Conservation (phyloP, 2,113 vertebrate genomes). For the Hemiscyllium ocellatum region DNA sequence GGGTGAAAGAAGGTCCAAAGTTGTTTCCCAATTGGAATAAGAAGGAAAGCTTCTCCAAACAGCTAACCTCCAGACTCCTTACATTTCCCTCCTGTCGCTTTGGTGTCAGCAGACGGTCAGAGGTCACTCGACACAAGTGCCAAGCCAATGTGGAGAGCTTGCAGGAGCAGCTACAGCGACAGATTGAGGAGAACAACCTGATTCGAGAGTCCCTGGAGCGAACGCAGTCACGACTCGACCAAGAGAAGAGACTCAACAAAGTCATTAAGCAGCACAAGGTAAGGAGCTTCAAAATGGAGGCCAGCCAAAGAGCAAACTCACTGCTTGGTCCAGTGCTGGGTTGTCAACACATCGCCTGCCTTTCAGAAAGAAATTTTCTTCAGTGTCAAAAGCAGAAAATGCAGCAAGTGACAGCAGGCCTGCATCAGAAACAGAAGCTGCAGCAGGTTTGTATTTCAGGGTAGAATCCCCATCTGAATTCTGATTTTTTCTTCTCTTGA, state of each 20-base stretch:
- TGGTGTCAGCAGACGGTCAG: slow-evolving; percentile 49
- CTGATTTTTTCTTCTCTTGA: background rate
- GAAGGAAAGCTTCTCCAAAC: background rate
- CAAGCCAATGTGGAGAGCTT: slow-evolving; percentile 52
- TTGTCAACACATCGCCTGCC: background rate
- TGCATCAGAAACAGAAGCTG: background rate
- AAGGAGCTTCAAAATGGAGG: background rate
- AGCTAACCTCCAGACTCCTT: background rate
- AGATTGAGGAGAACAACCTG: slow-evolving; percentile 57
- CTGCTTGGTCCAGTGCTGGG: too few relatives aligned
- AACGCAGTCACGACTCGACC: slow-evolving; percentile 49
- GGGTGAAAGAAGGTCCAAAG: background rate
- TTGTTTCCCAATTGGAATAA: too few relatives aligned
- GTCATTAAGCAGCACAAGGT: slow-evolving; percentile 51
- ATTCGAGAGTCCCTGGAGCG: slow-evolving; percentile 60
- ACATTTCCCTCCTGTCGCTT: background rate
- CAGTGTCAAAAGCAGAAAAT: background rate
- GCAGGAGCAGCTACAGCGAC: slow-evolving; percentile 52
- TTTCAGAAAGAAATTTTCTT: background rate
- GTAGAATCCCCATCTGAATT: background rate
- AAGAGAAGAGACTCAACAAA: slow-evolving; percentile 50
- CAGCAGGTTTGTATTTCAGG: background rate
- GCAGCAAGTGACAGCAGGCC: background rate
- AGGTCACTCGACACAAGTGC: slow-evolving; percentile 46
- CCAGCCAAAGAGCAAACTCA: background rate